Percentiles rank a stretch among this genome's conserved stretches.
Conservation (phyloP, 2,797 vertebrate genomes). For the Cacajao melanocephalus region DNA sequence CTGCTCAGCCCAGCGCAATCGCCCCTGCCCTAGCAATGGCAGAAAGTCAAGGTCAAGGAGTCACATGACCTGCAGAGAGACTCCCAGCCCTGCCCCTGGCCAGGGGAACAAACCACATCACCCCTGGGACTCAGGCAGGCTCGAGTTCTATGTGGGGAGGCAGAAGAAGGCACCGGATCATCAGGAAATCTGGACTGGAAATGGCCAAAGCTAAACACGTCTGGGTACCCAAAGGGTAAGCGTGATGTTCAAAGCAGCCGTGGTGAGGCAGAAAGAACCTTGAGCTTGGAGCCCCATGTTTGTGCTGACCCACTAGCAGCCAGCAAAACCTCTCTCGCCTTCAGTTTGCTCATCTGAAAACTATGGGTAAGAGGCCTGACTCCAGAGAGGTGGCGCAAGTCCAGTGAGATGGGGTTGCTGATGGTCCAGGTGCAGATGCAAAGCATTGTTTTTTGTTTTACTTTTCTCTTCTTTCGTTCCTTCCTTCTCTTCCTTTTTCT, state of each 20-base stretch:
- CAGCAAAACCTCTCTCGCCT: accelerated
- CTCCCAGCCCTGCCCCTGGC: accelerated
- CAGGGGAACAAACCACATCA: accelerated
- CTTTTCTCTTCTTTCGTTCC: too few relatives aligned
- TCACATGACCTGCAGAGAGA: accelerated
- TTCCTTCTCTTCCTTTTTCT: too few relatives aligned
- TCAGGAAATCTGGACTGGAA: accelerated
- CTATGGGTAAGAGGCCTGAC: not conserved
- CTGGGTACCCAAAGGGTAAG: too few relatives aligned
- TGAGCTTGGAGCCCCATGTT: accelerated
- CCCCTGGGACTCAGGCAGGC: accelerated
- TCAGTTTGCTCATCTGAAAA: not conserved
- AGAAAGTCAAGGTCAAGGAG: not conserved
- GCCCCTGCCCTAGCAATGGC: not conserved
- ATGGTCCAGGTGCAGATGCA: accelerated
- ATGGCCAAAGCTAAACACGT: accelerated
- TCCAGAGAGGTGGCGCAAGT: too few relatives aligned
- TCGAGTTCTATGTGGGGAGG: accelerated
- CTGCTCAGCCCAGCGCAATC: not conserved
- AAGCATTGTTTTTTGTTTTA: not conserved
- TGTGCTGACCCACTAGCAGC: not conserved
- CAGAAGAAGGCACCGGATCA: accelerated
- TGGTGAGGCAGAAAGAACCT: accelerated
- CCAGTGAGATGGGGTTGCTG: accelerated
- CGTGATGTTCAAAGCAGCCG: accelerated